A percentile compares a stretch with the other conserved stretches of the same genome.
These are phyloP conservation scores for Globodera ellingtonae DNA, from an alignment of 1,140 invertebrate genomes.

Conservation along the genomic window DNA sequence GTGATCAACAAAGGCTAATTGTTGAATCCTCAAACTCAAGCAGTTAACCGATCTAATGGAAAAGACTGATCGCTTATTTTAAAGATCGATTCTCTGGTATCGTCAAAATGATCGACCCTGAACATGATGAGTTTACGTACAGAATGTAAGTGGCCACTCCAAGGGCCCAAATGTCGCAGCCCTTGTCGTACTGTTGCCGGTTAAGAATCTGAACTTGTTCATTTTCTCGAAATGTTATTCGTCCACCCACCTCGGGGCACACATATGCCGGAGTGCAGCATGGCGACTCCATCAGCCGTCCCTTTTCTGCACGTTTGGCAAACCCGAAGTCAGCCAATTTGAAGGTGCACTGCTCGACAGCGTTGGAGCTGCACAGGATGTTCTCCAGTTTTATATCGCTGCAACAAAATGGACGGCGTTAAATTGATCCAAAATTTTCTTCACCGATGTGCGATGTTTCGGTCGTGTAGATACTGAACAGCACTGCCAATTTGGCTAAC, in stretches of 20 bases:
- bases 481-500: slow-evolving; percentile 94
- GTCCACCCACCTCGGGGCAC: slow-evolving; percentile 80
- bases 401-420: slow-evolving; percentile 11
- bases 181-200: slow-evolving; percentile 95
- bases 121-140: neutral
- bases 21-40: too few relatives aligned
- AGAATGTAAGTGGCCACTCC: slow-evolving; percentile 32
- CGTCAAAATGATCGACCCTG: too few relatives aligned
- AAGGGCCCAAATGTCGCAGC: slow-evolving; percentile 93
- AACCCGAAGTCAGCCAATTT: slow-evolving; percentile 99
- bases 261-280: slow-evolving; percentile 99
- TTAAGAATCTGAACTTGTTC: slow-evolving; percentile 71
- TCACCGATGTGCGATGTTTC: slow-evolving; percentile 94
- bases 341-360: slow-evolving; percentile 73
- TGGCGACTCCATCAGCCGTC: slow-evolving; percentile 84
- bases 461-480: slow-evolving; percentile 89
- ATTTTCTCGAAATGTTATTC: neutral
- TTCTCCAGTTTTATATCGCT: slow-evolving; percentile 80
- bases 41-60: too few relatives aligned
- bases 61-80: too few relatives aligned
- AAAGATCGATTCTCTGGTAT: too few relatives aligned
- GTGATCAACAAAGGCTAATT: too few relatives aligned
- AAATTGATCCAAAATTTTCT: slow-evolving; percentile 79
- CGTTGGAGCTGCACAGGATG: slow-evolving; percentile 75
- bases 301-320: slow-evolving; percentile 85